Evolutionary conservation across 2,113 vertebrate species (phyloP).

Genomic region (Megaleporinus macrocephalus): DNA sequence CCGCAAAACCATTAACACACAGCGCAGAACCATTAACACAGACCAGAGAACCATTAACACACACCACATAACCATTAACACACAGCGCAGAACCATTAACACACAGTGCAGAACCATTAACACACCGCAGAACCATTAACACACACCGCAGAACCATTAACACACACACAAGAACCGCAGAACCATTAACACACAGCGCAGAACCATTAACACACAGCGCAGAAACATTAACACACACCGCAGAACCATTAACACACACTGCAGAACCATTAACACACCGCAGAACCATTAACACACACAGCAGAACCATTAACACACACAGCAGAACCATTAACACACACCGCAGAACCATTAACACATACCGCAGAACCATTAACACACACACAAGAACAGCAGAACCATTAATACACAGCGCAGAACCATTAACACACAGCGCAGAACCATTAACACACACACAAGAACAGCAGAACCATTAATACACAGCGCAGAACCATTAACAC

Average conservation of each 20-base stretch:
- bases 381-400: neutral
- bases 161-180: neutral
- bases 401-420: neutral
- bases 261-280: too few species aligned
- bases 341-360: neutral
- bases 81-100: neutral
- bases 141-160: too few species aligned
- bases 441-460: neutral
- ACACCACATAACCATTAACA: neutral
- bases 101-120: too few species aligned
- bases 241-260: neutral
- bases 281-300: neutral
- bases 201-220: neutral
- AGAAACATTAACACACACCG: neutral
- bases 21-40: too few species aligned
- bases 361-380: neutral
- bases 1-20: neutral
- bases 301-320: neutral
- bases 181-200: neutral
- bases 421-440: too few species aligned
- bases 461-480: too few species aligned
- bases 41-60: neutral
- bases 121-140: neutral
- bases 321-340: too few species aligned
- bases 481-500: neutral